phyloP scores from a whole-genome alignment of 2,888 invertebrate genomes.

The Andrena dorsata region DNA sequence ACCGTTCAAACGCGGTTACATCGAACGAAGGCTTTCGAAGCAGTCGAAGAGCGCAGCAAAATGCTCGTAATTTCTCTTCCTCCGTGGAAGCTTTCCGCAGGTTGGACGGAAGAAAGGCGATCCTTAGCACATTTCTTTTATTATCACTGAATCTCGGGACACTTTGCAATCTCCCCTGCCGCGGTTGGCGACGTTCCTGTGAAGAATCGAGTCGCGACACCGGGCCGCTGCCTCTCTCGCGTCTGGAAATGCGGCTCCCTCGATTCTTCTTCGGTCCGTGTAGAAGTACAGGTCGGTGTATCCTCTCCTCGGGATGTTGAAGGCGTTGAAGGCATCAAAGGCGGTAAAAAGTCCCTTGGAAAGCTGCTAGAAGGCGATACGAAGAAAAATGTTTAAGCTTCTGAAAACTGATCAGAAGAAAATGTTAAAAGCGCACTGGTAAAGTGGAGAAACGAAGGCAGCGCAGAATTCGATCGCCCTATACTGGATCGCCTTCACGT shows the following conservation, averaged over 20 bases:
- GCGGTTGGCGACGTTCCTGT: slow-evolving; percentile 11
- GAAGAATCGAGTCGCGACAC: slow-evolving; percentile 1
- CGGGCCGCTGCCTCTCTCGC: neutral
- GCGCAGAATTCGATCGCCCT: neutral
- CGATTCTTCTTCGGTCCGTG: slow-evolving; percentile 12
- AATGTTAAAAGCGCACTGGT: neutral
- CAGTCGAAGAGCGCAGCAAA: slow-evolving; percentile 14
- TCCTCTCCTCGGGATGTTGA: slow-evolving; percentile 1
- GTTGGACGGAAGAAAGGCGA: slow-evolving; percentile 11
- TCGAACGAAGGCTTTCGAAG: slow-evolving; percentile 7
- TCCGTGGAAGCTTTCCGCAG: neutral
- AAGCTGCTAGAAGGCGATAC: slow-evolving; percentile 3
- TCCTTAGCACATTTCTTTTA: slow-evolving; percentile 42
- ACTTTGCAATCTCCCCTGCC: slow-evolving; percentile 39
- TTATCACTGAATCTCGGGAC: slow-evolving; percentile 38
- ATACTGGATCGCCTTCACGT: too few relatives aligned
- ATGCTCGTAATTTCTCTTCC: slow-evolving; percentile 37
- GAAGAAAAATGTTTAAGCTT: neutral
- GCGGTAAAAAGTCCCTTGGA: neutral
- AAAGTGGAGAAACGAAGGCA: neutral
- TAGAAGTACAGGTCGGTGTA: neutral
- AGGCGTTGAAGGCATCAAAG: slow-evolving; percentile 1
- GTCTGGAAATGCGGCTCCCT: slow-evolving; percentile 27
- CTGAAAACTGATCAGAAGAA: neutral
- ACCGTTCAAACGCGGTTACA: slow-evolving; percentile 29